Base-by-base conservation (phyloP, 2,797 vertebrate species). In the Pseudotriccus pelzelni region DNA sequence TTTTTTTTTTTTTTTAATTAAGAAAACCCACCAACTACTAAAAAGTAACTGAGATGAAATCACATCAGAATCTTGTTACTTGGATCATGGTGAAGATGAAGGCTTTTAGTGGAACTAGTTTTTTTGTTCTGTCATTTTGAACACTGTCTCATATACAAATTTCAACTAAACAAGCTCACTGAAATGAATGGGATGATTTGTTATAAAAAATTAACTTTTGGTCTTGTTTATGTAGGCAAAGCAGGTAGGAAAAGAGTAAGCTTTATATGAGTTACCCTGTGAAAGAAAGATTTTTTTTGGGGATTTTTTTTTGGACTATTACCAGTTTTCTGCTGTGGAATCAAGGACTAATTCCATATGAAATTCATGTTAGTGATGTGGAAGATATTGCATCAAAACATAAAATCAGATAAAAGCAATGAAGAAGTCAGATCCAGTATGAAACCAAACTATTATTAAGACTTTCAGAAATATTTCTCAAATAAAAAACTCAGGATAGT, bases 161-260 rank as follows among this genome's bases (percentile, higher is more conserved):
- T 95, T 90, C 50, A 92, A 75, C 64, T 94, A 94, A 96, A 93
- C 55, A 79, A 78, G 69, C 59, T 87, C 68, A 89, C 24, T 88
- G 25, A 90, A 91, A 93, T 37, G 20, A 96, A 93, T 80, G 28
- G 56, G 94, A 80, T 58, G 22, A 95, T 90, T 95, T 24, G 69
- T 84, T 91, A 96, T 41, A 46, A 95, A 92, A 83, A 74, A 92
- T 34, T 93, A 94, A 60, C 87, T 97, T 89, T 86, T 88, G 43
- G 39, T 77, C 76, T 89, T 91, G 19, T 88, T 96, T 92, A 87
- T 86, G 32, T 82, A 34, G 41, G 37, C 18, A 82, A 95, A 96
- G 41, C 75, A 85, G 34, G 58, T 63, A 92, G 60, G 90, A 90
- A 73, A 90, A 95, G 32, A 93, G 9, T 72, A 79, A 91, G 50